Evolutionary conservation across 92 coral and sea anemone species (phyloP).

Genomic region (Paragorgia papillata): DNA sequence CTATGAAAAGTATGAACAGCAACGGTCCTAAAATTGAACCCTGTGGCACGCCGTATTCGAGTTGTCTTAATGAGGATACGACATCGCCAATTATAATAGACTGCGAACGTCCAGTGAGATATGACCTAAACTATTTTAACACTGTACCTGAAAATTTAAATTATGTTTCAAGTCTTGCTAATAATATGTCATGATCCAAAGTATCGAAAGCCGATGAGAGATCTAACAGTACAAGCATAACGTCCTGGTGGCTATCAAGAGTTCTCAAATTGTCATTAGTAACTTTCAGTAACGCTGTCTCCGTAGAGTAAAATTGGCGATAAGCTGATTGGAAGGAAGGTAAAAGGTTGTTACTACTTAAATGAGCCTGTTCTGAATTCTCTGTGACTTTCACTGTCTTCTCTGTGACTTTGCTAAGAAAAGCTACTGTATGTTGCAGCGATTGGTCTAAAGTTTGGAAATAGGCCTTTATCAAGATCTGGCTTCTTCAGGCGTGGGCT

Average conservation of each 20-base stretch:
- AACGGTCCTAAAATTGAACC: too few species aligned
- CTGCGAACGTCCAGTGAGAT: too few species aligned
- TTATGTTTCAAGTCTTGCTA: background rate
- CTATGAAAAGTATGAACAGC: too few species aligned
- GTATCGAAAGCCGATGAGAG: conserved; percentile 27
- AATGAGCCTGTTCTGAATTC: conserved; percentile 28
- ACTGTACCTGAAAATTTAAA: conserved; percentile 16
- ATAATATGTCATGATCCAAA: conserved; percentile 14
- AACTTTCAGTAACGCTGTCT: conserved; percentile 12
- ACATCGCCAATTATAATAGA: too few species aligned
- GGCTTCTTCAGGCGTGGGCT: conserved; percentile 58
- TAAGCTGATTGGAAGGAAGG: conserved; percentile 35
- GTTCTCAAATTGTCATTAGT: conserved; percentile 11
- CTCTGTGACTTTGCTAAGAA: conserved; percentile 50
- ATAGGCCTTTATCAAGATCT: conserved; percentile 42
- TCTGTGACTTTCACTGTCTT: conserved; percentile 34
- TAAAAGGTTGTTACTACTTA: background rate
- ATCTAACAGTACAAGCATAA: background rate
- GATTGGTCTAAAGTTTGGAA: conserved; percentile 46
- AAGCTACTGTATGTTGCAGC: conserved; percentile 50
- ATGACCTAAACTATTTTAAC: too few species aligned
- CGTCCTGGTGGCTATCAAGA: conserved; percentile 7
- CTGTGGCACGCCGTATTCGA: too few species aligned
- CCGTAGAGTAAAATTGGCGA: conserved; percentile 13
- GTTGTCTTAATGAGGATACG: too few species aligned